Evolutionary conservation across 2,888 invertebrate genomes (phyloP), one percentile per base, ranked within the genome.

Genomic region (Dolichomitus sp.): DNA sequence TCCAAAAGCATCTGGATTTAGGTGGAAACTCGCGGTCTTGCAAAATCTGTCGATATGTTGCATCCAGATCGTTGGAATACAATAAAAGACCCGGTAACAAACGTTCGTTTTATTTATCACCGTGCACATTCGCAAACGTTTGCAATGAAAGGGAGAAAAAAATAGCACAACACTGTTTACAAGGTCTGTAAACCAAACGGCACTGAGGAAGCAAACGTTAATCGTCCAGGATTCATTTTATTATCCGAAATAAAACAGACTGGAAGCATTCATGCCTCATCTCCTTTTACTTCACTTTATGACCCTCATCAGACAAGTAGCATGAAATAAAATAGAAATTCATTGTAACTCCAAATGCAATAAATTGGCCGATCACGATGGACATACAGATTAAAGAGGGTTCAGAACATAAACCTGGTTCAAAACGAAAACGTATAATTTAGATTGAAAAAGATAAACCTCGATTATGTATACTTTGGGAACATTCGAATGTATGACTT

Each of bases 31-130:
- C 45, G 27, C 14, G 11, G 17, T 14, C n/a, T 11, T 40, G 30
- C n/a, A 4, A 27, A 70, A 2, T 30, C 42, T 45, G 9, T 12
- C 17, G n/a, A 6, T 5, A 12, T 11, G 30, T 19, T 42, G 63
- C 50, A 37, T 77, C 68, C 76, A 73, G 68, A 74, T 74, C 69
- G 54, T 69, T 40, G 48, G 69, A 57, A 54, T 63, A 40, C 63
- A 14, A 68, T 77, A 65, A 78, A 78, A 57, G 65, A 40, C 12
- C 2, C 45, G 73, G 50, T 69, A 63, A 81, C 77, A 69, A 73
- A 81, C 19, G 45, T 37, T n/a, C 23, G 68, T 42, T 65, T 63
- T 61, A 23, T 81, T 78, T 61, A 52, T 73, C 52, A 48, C 68
- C 17, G n/a, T 37, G 6, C 33, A 66, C 48, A 17, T 42, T 30